Base-by-base conservation (phyloP, 1,140 invertebrate genomes). In the Holcopasites calliopsidis region DNA sequence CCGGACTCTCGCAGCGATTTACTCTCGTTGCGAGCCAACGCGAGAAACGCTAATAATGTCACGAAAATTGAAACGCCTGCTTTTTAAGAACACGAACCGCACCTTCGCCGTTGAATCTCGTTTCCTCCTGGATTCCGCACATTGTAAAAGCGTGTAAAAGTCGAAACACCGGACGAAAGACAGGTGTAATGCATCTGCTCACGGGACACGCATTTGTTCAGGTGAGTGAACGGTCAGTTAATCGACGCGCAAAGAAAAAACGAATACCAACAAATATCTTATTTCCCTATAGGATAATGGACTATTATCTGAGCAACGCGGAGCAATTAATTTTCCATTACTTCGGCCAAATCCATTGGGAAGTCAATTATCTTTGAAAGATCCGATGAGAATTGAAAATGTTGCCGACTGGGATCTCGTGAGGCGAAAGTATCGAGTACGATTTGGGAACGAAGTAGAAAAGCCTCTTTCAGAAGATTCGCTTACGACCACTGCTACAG, bases 51-150 rank as follows among this genome's bases (percentile, higher is more conserved):
- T 61, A 18, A 1, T 40, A n/a, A 21, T 54, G 13, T 42, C 49
- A 35, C 23, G 31, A 61, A 61, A 49, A n/a, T 28, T 28, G 16
- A 38, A 40, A 61, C 5, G 3, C 26, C 31, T 49, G 1, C 8
- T 60, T 61, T 60, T 77, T 50, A 77, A 80, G 98, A 88, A 98
- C 98, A 11, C 97, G 96, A 52, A 97, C 98, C 10, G 98, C 98
- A 3, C 98, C 99, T 0, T 97, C 98, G 13, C 99, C 99, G 0
- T 94, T 99, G 38, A 99, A 99, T 92, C 93, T 99, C 58, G 94
- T 99, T 77, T 98, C 97, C 2, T 97, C 98, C 33, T 97, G 96
- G 96, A 93, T 96, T 54, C 94, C 95, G 90, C 97, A 95, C 92
- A 91, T 97, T 69, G 93, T 95, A 55, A 94, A 95, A 77, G 91